phyloP scores from a whole-genome alignment of 2,888 invertebrate genomes.

The Nasonovia ribisnigri region DNA sequence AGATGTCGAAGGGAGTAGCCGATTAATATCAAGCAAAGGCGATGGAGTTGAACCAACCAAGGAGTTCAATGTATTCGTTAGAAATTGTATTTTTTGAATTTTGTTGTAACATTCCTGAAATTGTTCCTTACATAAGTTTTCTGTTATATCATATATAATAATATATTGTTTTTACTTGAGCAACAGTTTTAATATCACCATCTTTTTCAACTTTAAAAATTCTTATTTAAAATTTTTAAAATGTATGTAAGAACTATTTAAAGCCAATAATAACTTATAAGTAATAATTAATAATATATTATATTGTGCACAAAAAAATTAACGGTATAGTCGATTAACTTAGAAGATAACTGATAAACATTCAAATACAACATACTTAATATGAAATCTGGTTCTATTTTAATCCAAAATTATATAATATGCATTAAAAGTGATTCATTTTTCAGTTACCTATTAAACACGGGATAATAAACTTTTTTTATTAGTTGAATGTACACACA shows the following conservation, averaged over 20 bases:
- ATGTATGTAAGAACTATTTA: too few relatives aligned
- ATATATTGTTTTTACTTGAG: conserved; percentile 80
- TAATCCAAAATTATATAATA: too few relatives aligned
- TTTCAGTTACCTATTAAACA: too few relatives aligned
- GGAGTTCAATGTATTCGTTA: conserved; percentile 89
- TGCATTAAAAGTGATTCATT: too few relatives aligned
- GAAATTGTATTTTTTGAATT: conserved; percentile 85
- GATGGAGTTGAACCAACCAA: conserved; percentile 78
- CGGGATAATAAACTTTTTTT: too few relatives aligned
- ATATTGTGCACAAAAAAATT: neutral
- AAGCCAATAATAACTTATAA: neutral
- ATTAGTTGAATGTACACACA: too few relatives aligned
- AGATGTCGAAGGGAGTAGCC: conserved; percentile 83
- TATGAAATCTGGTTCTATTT: too few relatives aligned
- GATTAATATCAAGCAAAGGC: conserved; percentile 78
- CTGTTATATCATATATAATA: neutral
- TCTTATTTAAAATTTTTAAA: neutral
- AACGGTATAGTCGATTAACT: neutral
- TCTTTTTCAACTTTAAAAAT: conserved; percentile 76
- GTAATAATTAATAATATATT: neutral
- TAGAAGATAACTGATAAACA: neutral
- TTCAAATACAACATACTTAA: neutral
- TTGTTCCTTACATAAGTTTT: conserved; percentile 36
- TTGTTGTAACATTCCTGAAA: conserved; percentile 93
- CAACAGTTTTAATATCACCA: conserved; percentile 95